A percentile compares a stretch with the other conserved stretches of the same genome.
Evolutionary conservation across 2,888 invertebrate genomes (phyloP).

Genomic region (Mythimna lalbum): DNA sequence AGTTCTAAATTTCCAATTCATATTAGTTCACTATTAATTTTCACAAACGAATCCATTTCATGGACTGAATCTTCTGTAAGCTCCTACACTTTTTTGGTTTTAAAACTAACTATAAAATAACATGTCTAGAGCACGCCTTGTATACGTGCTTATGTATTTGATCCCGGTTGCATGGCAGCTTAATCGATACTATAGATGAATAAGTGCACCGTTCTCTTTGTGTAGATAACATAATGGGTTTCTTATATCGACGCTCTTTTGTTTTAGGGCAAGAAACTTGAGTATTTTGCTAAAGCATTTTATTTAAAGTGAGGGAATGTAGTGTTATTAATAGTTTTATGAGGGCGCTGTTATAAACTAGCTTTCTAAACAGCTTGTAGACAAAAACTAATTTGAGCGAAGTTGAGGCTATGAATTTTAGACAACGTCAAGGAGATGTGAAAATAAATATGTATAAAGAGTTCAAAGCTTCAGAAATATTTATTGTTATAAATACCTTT

Average conservation of each 20-base stretch:
- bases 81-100: not conserved
- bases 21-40: too few species aligned
- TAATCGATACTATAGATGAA: constrained; percentile 54
- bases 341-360: not conserved
- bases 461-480: not conserved
- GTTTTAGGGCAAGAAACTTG: constrained; percentile 23
- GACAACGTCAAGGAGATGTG: not conserved
- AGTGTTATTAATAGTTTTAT: not conserved
- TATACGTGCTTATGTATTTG: constrained; percentile 36
- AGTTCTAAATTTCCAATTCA: too few species aligned
- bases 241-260: constrained; percentile 19
- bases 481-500: not conserved
- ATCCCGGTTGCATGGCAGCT: constrained; percentile 39
- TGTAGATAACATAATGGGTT: constrained; percentile 41
- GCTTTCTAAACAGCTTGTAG: not conserved
- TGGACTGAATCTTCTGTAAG: constrained; percentile 5
- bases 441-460: not conserved
- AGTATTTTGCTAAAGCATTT: not conserved
- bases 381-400: not conserved
- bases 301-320: constrained; percentile 1
- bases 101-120: constrained; percentile 14
- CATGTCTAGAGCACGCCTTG: constrained; percentile 14
- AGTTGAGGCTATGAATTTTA: not conserved
- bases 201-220: constrained; percentile 42
- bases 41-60: not conserved